Conservation (phyloP, 2,113 vertebrate genomes). For the Psittacula cyanocephala region DNA sequence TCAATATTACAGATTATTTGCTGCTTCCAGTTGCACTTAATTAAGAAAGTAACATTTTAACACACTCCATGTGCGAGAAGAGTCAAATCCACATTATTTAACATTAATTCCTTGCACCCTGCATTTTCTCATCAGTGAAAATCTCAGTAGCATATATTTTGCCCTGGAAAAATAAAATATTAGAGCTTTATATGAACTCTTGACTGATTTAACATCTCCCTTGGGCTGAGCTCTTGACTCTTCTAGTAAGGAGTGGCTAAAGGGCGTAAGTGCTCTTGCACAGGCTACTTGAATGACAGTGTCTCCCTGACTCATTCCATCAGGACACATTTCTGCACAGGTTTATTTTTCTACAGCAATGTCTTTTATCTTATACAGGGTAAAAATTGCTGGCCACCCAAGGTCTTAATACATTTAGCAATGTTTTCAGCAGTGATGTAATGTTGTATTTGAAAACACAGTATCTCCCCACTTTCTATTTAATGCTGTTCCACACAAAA, state of each 20-base stretch:
- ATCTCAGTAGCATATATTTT: neutral
- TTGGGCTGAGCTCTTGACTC: neutral
- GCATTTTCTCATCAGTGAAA: neutral
- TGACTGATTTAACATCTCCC: neutral
- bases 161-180: neutral
- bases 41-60: neutral
- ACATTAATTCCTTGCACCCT: neutral
- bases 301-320: neutral
- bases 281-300: neutral
- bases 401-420: neutral
- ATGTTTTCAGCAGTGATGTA: slow-evolving; percentile 4
- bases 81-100: neutral
- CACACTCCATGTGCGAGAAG: neutral
- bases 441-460: slow-evolving; percentile 16
- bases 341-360: neutral
- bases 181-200: neutral
- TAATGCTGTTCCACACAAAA: neutral
- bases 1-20: neutral
- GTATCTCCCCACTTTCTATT: neutral
- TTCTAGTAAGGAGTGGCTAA: neutral
- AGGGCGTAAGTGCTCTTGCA: neutral
- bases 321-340: neutral
- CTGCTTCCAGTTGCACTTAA: neutral
- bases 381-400: neutral
- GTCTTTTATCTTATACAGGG: neutral